Evolutionary conservation across 2,113 vertebrate genomes (phyloP).

Genomic region (Campylomormyrus tamandua): DNA sequence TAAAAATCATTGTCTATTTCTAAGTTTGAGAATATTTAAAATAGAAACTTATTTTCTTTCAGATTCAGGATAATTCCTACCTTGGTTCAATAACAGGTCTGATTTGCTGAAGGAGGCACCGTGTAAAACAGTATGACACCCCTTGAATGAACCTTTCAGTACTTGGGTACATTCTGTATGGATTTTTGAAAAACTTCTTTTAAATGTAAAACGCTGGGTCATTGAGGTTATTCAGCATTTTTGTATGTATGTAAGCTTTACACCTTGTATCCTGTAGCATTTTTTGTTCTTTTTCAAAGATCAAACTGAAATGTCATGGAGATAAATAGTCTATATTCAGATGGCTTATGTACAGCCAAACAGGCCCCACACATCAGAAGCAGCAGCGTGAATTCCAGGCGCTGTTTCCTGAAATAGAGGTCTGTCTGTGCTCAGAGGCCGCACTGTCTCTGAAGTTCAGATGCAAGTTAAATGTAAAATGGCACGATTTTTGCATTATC

Average conservation of each 20-base stretch:
- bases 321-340: neutral
- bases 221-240: neutral
- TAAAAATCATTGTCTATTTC: neutral
- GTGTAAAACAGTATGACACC: neutral
- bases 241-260: neutral
- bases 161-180: neutral
- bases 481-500: neutral
- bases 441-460: neutral
- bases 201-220: neutral
- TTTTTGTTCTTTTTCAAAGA: neutral
- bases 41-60: neutral
- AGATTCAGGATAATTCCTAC: conserved; percentile 6
- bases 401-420: neutral
- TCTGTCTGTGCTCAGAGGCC: neutral
- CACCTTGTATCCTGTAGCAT: neutral
- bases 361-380: neutral
- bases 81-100: neutral
- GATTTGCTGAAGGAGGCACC: neutral
- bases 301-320: neutral
- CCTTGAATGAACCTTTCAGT: neutral
- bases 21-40: neutral
- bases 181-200: neutral
- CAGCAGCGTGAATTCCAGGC: neutral
- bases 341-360: neutral
- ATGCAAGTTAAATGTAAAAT: neutral